These are phyloP conservation scores for Leptodactylus fallax DNA, from an alignment of 2,797 vertebrate species.

Conservation along the genomic window DNA sequence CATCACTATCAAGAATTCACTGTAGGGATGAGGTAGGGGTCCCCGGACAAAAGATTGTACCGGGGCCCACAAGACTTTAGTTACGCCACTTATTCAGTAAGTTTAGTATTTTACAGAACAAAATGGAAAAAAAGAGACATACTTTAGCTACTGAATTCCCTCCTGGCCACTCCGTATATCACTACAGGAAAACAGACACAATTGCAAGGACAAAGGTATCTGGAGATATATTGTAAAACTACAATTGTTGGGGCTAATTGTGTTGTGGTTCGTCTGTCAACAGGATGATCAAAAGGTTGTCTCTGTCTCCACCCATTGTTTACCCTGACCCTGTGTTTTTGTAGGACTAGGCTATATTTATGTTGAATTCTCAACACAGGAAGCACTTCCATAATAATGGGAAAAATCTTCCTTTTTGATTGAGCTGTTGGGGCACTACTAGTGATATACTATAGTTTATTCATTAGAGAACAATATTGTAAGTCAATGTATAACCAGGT, in stretches of 20 bases:
- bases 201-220: not conserved
- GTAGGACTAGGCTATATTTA: constrained; percentile 1
- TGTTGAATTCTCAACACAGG: not conserved
- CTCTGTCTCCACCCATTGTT: constrained; percentile 7
- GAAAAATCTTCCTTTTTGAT: not conserved
- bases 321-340: constrained; percentile 35
- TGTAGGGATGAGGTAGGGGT: too few relatives aligned
- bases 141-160: not conserved
- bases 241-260: constrained; percentile 9
- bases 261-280: not conserved
- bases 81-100: too few relatives aligned
- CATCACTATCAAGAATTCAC: too few relatives aligned
- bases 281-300: constrained; percentile 21
- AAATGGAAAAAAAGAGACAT: not conserved
- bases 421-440: not conserved
- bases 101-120: not conserved
- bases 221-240: not conserved
- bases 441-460: not conserved
- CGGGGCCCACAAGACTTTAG: too few relatives aligned
- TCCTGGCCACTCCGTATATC: not conserved
- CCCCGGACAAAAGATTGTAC: too few relatives aligned
- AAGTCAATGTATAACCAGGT: not conserved
- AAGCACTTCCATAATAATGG: not conserved
- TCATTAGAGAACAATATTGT: not conserved
- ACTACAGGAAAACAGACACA: constrained; percentile 16